Base-by-base conservation (phyloP, 2,888 invertebrate genomes). In the Phlogophora meticulosa region DNA sequence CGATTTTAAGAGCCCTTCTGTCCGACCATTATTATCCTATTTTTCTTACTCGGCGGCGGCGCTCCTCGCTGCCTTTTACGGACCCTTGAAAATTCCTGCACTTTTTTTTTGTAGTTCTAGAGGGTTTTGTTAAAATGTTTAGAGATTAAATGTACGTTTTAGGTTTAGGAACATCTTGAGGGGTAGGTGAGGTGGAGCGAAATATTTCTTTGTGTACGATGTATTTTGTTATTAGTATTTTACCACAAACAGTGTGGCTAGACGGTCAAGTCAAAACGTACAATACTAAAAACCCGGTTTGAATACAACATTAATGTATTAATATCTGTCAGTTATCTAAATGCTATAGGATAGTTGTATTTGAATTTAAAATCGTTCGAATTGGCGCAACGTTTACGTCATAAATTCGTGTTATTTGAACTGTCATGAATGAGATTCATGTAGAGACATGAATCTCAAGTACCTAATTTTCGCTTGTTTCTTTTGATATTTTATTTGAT, bases 21-120 rank as follows among this genome's bases (percentile, higher is more conserved):
- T 66, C 78, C 84, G 77, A 62, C 84, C 86, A 87, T 90, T 91
- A 91, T 90, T 88, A 89, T 90, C 85, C 86, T 88, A 91, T 91
- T 90, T 90, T 89, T 89, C 85, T 87, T 86, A 80, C 74, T 78
- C 65, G 78, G 63, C 63, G 60, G 77, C 65, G 78, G 63, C 62
- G 57, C 81, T 78, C 80, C 75, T 68, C 67, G 72, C 74, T 67
- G 78, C 78, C 72, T 84, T 85, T 85, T 79, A 78, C 69, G 63
- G 76, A 74, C 72, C 79, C 62, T 77, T 70, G 49, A 67, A 70
- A 79, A 71, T 53, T 61, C 67, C 55, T 68, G 71, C 76, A 70
- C 51, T 65, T 67, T 81, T 74, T 62, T 71, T 63, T 67, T 28
- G 28, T 28, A 28, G 28, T 4, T 56, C 48, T 36, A 46, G n/a